Evolutionary conservation across 2,797 vertebrate genomes (phyloP).

Genomic region (Argya squamiceps): DNA sequence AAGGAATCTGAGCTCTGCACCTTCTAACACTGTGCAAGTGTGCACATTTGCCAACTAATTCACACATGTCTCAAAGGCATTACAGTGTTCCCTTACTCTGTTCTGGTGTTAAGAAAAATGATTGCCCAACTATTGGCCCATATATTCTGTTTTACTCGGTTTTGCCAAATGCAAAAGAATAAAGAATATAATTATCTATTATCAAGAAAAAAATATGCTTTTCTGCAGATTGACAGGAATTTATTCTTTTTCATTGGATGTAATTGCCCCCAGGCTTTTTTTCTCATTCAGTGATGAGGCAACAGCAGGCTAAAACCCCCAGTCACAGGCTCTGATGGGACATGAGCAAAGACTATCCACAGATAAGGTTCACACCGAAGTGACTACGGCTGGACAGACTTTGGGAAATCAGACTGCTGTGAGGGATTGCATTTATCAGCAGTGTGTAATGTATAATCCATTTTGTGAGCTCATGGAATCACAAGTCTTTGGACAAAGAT

Average conservation of each 20-base stretch:
- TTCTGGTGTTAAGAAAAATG: not conserved
- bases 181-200: not conserved
- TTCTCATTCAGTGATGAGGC: not conserved
- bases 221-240: not conserved
- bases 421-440: not conserved
- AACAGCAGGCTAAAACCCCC: not conserved
- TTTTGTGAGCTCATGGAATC: not conserved
- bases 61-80: not conserved
- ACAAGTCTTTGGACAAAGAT: not conserved
- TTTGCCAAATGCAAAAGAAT: not conserved
- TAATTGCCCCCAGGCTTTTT: not conserved
- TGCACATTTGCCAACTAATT: not conserved
- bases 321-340: not conserved
- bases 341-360: not conserved
- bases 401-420: not conserved
- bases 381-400: not conserved
- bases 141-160: not conserved
- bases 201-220: not conserved
- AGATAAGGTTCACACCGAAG: not conserved
- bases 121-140: not conserved
- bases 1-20: not conserved
- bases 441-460: not conserved
- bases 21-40: not conserved
- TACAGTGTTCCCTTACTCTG: not conserved
- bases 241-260: not conserved